Conservation (phyloP, 2,113 vertebrate species). For the Sinocyclocheilus anophthalmus region DNA sequence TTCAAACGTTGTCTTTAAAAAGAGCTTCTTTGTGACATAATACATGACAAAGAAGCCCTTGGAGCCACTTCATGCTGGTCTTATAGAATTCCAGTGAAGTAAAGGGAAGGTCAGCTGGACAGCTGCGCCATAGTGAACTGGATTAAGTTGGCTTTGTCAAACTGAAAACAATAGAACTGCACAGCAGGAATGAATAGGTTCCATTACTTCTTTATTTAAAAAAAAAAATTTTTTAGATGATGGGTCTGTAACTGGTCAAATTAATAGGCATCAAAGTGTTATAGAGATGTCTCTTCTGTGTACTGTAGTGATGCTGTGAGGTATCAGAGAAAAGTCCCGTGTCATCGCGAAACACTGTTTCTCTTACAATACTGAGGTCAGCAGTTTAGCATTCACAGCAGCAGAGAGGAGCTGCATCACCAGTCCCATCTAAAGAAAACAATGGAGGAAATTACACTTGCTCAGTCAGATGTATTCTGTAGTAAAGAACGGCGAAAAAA, state of each 20-base stretch:
- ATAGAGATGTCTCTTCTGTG: neutral
- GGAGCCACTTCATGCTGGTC: neutral
- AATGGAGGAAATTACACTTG: neutral
- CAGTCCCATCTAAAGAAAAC: neutral
- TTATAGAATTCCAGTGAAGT: conserved; percentile 14
- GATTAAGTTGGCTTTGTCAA: neutral
- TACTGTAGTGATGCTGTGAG: neutral
- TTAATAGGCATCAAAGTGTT: neutral
- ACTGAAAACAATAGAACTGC: neutral
- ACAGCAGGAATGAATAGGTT: neutral
- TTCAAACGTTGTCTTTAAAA: neutral
- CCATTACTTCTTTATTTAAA: neutral
- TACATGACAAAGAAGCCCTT: conserved; percentile 26
- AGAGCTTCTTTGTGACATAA: conserved; percentile 8
- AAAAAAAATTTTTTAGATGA: neutral
- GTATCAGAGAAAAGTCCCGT: conserved; percentile 23
- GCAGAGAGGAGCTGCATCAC: conserved; percentile 5
- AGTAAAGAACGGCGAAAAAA: neutral
- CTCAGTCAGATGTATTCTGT: neutral
- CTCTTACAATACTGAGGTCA: conserved; percentile 50
- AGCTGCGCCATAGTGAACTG: neutral
- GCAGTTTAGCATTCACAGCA: conserved; percentile 31
- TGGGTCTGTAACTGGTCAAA: neutral
- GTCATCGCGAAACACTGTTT: conserved; percentile 39
- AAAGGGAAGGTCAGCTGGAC: neutral